Percentiles rank a stretch among this genome's conserved stretches.
Evolutionary conservation across 2,888 invertebrate species (phyloP).

Genomic region (Parthenolecanium corni): DNA sequence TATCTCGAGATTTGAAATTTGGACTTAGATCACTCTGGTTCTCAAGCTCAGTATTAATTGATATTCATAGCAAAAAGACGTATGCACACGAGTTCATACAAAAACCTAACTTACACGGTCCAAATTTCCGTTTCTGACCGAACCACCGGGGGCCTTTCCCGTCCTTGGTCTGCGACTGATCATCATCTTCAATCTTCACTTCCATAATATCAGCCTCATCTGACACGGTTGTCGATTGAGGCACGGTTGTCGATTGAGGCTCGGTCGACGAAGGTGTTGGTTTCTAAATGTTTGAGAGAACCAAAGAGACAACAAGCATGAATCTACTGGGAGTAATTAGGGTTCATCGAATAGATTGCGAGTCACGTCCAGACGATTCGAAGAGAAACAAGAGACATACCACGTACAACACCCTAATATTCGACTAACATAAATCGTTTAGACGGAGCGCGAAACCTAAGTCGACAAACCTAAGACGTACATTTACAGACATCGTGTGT

Average conservation of each 20-base stretch:
- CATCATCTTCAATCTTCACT: conserved; percentile 12
- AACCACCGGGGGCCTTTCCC: too few relatives aligned
- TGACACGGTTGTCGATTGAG: background rate
- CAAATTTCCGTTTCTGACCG: too few relatives aligned
- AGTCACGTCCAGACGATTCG: conserved; percentile 9
- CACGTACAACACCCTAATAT: background rate
- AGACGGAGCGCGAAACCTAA: conserved; percentile 15
- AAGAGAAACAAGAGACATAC: background rate
- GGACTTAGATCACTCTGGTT: too few relatives aligned
- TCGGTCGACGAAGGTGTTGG: background rate
- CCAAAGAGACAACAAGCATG: conserved; percentile 28
- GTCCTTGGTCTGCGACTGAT: too few relatives aligned
- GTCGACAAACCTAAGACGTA: conserved; percentile 13
- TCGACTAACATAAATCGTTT: conserved; percentile 5
- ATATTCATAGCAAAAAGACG: too few relatives aligned
- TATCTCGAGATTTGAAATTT: too few relatives aligned
- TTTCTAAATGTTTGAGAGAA: conserved; percentile 20
- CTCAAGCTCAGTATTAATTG: too few relatives aligned
- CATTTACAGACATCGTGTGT: conserved; percentile 23
- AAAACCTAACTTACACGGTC: too few relatives aligned
- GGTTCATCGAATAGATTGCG: conserved; percentile 17
- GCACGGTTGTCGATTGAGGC: too few relatives aligned
- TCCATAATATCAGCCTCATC: conserved; percentile 8
- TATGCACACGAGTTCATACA: too few relatives aligned
- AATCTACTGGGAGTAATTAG: conserved; percentile 10